A percentile compares a stretch with the other conserved stretches of the same genome.
phyloP scores from a whole-genome alignment of 1,140 invertebrate species.

The Polyergus mexicanus region DNA sequence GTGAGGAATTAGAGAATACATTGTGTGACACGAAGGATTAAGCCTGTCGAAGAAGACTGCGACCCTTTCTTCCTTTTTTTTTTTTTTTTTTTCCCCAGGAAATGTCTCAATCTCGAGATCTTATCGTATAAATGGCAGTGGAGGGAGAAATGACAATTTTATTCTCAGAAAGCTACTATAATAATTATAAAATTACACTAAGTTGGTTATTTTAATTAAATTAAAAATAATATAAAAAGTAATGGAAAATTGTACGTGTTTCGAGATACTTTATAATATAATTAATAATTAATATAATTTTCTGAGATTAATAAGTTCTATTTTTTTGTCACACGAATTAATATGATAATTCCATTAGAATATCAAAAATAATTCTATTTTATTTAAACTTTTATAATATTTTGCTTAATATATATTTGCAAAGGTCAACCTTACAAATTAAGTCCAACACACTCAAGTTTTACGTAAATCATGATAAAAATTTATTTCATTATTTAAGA shows the following conservation, averaged over 20 bases:
- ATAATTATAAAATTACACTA: background rate
- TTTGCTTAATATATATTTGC: background rate
- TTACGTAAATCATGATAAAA: background rate
- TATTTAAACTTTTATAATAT: background rate
- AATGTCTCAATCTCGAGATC: background rate
- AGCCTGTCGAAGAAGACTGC: background rate
- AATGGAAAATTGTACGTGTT: background rate
- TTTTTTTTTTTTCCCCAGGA: no score
- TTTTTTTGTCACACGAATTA: background rate
- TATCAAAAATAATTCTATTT: background rate
- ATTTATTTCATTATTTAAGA: background rate
- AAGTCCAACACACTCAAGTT: background rate
- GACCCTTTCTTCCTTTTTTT: background rate
- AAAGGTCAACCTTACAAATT: background rate
- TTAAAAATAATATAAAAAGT: background rate
- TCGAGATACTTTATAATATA: background rate
- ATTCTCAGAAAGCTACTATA: background rate
- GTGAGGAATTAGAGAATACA: slow-evolving; percentile 36
- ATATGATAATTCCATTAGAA: background rate
- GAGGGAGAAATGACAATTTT: background rate
- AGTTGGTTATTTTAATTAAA: background rate
- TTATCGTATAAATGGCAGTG: background rate
- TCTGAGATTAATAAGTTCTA: background rate
- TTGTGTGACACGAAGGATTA: background rate
- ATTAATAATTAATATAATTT: slow-evolving; percentile 10